Evolutionary conservation across 2,113 vertebrate species (phyloP), one percentile per base, ranked within the genome.

Genomic region (Pyxicephalus adspersus): DNA sequence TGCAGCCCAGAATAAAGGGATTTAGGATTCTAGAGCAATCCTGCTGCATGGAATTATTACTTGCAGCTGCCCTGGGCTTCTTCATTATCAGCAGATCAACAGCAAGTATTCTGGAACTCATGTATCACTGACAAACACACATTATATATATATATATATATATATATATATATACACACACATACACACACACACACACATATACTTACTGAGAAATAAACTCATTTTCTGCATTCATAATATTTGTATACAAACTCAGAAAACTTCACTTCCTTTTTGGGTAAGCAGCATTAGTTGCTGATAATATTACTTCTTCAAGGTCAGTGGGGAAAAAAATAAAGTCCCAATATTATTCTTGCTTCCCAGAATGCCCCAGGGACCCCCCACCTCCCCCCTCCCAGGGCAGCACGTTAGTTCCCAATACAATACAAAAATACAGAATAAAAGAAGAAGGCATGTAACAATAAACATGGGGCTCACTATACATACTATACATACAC

Each of bases 181-280:
- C n/a, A n/a, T n/a, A n/a, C n/a, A n/a, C n/a, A n/a, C n/a, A n/a
- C n/a, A n/a, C n/a, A n/a, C n/a, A n/a, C n/a, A n/a, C n/a, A n/a
- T n/a, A n/a, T n/a, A n/a, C n/a, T n/a, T n/a, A n/a, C n/a, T n/a
- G n/a, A n/a, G n/a, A n/a, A n/a, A n/a, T n/a, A n/a, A n/a, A n/a
- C n/a, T n/a, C n/a, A n/a, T n/a, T n/a, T n/a, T n/a, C n/a, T n/a
- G n/a, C n/a, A n/a, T n/a, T n/a, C n/a, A n/a, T n/a, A n/a, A n/a
- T n/a, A n/a, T 38, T 5, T 38, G 34, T 38, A 45, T 13, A 45
- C 1, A 4, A 8, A 45, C 6, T 2, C 38, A 45, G 38, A 45
- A 15, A 45, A 45, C 9, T 45, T 45, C 91, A 93, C 91, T 93
- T 93, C 92, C 90, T 85, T 92, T 89, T 90, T 83, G 83, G 64